Evolutionary conservation across 2,113 vertebrate species (phyloP).

Genomic region (Ammospiza nelsoni): DNA sequence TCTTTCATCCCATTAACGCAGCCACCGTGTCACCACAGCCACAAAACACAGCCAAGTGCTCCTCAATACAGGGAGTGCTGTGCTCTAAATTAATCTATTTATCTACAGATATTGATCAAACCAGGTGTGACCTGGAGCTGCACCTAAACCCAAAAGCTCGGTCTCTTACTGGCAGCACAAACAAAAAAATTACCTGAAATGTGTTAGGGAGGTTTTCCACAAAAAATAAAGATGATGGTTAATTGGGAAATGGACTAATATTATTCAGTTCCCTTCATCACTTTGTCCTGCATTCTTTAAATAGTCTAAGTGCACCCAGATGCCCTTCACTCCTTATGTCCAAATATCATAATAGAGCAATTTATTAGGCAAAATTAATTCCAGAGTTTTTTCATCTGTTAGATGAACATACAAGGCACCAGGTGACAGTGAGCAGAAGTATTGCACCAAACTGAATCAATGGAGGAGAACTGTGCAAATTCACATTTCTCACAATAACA

Average conservation of each 20-base stretch:
- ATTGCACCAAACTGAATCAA: not conserved
- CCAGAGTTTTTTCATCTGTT: not conserved
- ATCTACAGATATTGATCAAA: not conserved
- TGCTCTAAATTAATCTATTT: conserved; percentile 7
- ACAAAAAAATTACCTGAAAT: not conserved
- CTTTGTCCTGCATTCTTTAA: not conserved
- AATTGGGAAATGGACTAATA: not conserved
- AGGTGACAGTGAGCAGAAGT: not conserved
- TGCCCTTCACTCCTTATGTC: not conserved
- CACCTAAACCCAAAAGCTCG: not conserved
- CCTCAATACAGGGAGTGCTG: not conserved
- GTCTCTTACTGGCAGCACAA: not conserved
- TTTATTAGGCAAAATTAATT: not conserved
- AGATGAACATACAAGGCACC: not conserved
- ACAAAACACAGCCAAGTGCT: conserved; percentile 9
- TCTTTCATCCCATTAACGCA: conserved; percentile 45
- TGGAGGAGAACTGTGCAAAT: not conserved
- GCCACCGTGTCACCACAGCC: not conserved
- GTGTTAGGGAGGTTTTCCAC: not conserved
- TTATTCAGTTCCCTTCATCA: not conserved
- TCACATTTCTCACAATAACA: not conserved
- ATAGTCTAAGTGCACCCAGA: not conserved
- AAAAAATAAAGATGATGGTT: not conserved
- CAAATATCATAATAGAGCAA: not conserved
- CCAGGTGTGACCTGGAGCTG: not conserved